Evolutionary conservation across 1,140 invertebrate species (phyloP).

Genomic region (Doryteuthis pealeii): DNA sequence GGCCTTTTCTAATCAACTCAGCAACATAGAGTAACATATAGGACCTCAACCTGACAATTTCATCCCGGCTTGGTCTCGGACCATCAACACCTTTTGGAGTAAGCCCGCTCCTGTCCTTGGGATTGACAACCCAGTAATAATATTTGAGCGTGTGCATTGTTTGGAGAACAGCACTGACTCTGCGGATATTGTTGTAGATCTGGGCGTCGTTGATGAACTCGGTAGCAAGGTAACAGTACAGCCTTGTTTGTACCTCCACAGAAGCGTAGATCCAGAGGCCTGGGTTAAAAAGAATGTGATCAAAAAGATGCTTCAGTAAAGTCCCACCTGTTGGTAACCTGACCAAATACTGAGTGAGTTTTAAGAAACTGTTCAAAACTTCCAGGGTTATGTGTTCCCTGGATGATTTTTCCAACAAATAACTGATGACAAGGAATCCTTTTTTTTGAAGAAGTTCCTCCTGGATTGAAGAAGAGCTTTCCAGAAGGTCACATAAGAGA

Average conservation of each 20-base stretch:
- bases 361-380: conserved; percentile 89
- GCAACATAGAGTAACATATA: conserved; percentile 95
- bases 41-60: conserved; percentile 89
- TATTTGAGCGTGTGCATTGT: conserved; percentile 98
- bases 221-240: conserved; percentile 96
- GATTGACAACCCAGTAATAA: conserved; percentile 99
- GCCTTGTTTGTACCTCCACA: conserved; percentile 85
- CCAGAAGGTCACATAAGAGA: conserved; percentile 95
- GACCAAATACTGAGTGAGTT: conserved; percentile 94
- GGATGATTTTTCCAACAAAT: conserved; percentile 90
- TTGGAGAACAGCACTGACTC: conserved; percentile 95
- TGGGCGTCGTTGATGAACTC: conserved; percentile 97
- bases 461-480: conserved; percentile 94
- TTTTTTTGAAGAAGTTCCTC: conserved; percentile 98
- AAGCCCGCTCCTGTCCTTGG: conserved; percentile 90
- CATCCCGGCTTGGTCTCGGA: conserved; percentile 87
- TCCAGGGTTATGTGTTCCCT: conserved; percentile 91
- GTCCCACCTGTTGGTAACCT: conserved; percentile 91
- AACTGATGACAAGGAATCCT: conserved; percentile 97
- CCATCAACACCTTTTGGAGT: conserved; percentile 94
- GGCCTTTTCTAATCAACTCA: conserved; percentile 92
- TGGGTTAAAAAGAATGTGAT: conserved; percentile 98
- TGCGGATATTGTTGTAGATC: conserved; percentile 94
- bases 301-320: conserved; percentile 95
- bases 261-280: conserved; percentile 98